Conservation (phyloP, 2,113 vertebrate genomes). For the Pardalotus punctatus region DNA sequence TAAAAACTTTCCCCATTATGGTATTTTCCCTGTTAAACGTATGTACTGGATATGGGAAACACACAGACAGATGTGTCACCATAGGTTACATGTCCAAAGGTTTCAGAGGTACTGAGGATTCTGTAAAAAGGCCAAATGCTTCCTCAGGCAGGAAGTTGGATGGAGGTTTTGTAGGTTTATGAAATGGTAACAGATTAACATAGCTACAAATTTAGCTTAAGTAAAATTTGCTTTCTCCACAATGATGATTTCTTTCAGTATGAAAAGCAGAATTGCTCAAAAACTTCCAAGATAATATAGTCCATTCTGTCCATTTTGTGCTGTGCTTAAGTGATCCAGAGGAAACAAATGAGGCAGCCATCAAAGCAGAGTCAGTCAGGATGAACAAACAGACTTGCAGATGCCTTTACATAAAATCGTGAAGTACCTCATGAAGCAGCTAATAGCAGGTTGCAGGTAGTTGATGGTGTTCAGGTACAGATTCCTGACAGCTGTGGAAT, state of each 20-base stretch:
- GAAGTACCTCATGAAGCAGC: background rate
- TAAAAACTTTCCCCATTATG: background rate
- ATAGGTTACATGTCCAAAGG: background rate
- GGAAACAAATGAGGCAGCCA: background rate
- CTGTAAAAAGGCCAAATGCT: background rate
- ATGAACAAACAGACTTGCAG: background rate
- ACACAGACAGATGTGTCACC: background rate
- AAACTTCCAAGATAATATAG: background rate
- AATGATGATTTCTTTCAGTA: background rate
- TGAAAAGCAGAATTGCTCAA: background rate
- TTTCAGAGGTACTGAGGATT: background rate
- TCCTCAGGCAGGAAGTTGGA: background rate
- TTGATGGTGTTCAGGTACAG: background rate
- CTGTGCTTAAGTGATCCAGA: background rate
- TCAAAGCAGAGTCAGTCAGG: background rate
- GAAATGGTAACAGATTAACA: background rate
- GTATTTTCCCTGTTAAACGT: background rate
- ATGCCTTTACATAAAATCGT: background rate
- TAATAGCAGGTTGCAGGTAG: background rate
- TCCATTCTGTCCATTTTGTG: background rate
- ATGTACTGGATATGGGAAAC: background rate
- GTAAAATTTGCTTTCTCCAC: background rate
- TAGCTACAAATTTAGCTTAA: background rate
- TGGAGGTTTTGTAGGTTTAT: background rate
- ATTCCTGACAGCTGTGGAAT: background rate